Conservation (phyloP, 53 echinoderm and acorn worm species). For the Hippasteria phrygiana region DNA sequence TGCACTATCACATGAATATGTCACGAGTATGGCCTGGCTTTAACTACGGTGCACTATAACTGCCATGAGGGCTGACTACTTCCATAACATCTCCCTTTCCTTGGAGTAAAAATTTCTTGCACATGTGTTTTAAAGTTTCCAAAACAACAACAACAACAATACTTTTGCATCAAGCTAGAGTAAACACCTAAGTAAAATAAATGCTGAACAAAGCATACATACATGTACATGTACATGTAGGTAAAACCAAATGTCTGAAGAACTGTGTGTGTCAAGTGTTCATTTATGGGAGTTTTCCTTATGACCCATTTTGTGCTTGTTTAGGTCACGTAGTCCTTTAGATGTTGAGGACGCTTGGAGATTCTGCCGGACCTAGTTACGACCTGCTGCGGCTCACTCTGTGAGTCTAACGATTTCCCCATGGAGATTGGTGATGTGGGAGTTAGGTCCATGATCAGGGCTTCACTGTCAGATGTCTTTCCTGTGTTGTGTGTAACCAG, state of each 20-base stretch:
- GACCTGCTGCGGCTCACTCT: neutral
- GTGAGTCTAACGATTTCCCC: neutral
- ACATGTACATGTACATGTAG: no score
- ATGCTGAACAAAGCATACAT: neutral
- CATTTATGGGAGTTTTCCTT: neutral
- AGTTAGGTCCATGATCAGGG: neutral
- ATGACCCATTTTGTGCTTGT: neutral
- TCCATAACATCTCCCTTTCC: neutral
- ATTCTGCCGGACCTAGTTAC: slow-evolving; percentile 7
- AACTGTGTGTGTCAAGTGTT: neutral
- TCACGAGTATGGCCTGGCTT: no score
- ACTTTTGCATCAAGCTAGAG: neutral
- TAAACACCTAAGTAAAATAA: neutral
- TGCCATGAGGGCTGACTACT: no score
- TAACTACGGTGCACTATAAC: no score
- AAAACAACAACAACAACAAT: neutral
- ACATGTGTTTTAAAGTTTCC: neutral
- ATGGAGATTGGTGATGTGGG: neutral
- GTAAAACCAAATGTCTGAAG: neutral
- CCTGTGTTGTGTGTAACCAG: neutral
- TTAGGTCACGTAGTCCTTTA: slow-evolving; percentile 4
- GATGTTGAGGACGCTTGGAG: slow-evolving; percentile 12
- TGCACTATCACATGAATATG: no score
- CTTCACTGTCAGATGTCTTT: slow-evolving; percentile 1
- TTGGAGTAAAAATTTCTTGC: neutral